phyloP scores from a whole-genome alignment of 2,113 vertebrate genomes.

The Pandion haliaetus region DNA sequence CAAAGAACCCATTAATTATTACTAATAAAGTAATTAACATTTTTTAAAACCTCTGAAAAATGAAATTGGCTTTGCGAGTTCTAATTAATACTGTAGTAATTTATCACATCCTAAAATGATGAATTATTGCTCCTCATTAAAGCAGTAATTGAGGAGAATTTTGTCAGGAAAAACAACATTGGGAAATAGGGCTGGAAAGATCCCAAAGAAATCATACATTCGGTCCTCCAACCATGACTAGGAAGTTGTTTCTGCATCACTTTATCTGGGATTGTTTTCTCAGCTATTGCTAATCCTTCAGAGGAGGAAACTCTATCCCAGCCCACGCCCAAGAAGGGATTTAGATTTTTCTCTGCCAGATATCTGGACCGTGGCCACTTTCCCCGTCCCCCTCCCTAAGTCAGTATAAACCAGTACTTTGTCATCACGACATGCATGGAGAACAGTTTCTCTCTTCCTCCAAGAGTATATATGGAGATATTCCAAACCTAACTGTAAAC shows the following conservation, averaged over 20 bases:
- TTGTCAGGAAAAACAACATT: neutral
- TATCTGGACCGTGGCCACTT: neutral
- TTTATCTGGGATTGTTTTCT: neutral
- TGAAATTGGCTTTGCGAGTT: neutral
- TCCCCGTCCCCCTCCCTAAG: fast-evolving
- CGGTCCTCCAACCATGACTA: neutral
- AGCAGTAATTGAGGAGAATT: neutral
- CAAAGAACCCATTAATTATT: neutral
- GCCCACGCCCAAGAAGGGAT: neutral
- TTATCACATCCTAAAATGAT: neutral
- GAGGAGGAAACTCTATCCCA: neutral
- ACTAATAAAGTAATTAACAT: neutral
- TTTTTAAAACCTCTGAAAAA: neutral
- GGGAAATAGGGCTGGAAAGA: neutral
- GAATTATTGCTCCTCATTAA: neutral
- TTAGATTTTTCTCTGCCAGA: neutral
- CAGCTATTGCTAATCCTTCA: neutral
- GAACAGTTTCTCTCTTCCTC: neutral
- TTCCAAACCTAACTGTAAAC: neutral
- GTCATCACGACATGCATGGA: neutral
- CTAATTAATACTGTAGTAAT: constrained; percentile 21
- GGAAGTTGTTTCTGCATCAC: neutral
- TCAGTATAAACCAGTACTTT: neutral
- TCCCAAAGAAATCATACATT: neutral
- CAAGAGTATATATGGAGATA: neutral